Base-by-base conservation (phyloP, 2,113 vertebrate species). In the Tretioscincus oriximinensis region DNA sequence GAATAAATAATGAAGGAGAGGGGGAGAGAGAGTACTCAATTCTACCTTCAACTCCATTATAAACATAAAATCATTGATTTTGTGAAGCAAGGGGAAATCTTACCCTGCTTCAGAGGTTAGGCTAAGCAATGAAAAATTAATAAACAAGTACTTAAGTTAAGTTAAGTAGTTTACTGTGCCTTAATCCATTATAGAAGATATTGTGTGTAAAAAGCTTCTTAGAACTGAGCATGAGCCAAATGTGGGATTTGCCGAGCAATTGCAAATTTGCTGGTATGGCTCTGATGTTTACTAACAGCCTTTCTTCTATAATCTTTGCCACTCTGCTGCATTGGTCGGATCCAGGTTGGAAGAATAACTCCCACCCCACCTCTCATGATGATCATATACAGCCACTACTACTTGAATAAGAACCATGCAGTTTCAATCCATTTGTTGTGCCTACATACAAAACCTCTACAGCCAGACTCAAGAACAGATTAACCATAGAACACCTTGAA, bases 21-120 rank as follows among this genome's bases (percentile, higher is more conserved):
- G 47, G 54, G 47, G 31, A 20, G 67, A 87, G 69, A 83, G 84
- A 88, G 87, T 71, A 88, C 70, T 41, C 80, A 61, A n/a, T 87
- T 5, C 21, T 89, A 79, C 81, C 89, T 82, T 58, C 9, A 41
- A 82, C 70, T 89, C 80, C 76, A 80, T 93, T 90, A 77, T 91
- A 66, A 60, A 83, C 68, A 47, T 71, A 68, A 41, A 35, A 80
- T 80, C 85, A 21, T 73, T 80, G 20, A 84, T 89, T 85, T 81
- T 63, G 78, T 72, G 75, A 65, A 54, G 28, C 58, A 45, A 31
- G 26, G 61, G 41, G 35, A 76, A 61, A 73, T 75, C 77, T 35
- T 79, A 74, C 65, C 70, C 66, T 41, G 35, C 35, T 79, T 75
- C 60, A 84, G 78, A 65, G 1, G 26, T 80, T 85, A 78, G 9